Base-by-base conservation (phyloP, 2,797 vertebrate species). In the Arnoldichthys spilopterus region DNA sequence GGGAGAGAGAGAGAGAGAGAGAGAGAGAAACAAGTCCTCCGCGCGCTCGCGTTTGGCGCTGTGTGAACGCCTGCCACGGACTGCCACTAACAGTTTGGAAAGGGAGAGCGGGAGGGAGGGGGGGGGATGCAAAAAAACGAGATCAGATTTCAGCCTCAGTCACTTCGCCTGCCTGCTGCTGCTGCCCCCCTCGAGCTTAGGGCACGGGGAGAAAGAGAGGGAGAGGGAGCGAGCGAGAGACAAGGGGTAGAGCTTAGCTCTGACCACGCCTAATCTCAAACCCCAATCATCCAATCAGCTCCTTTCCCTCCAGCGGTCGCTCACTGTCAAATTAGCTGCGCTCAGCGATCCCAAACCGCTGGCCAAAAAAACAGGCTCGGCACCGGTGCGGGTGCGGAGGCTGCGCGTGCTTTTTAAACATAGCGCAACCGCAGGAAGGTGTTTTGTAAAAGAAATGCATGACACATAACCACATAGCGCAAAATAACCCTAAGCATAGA, bases 71-170 rank as follows among this genome's bases (percentile, higher is more conserved):
- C 84, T 85, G 85, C 85, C 74, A 49, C 56, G 61, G 83, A 66
- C 74, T 85, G 77, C 69, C 80, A 77, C 78, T 85, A 82, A 78
- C 81, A 78, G 64, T 85, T 80, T 74, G 24, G 79, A 82, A 79
- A 71, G 49, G 66, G 54, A 40, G 71, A 37, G 74, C 80, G 69
- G 70, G 61, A 82, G 78, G 54, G 72, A 32, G 63, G 16, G 49
- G 24, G 20, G 40, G 26, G 7, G 8, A 37, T 8, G 13, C 1
- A 34, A 84, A 85, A 82, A 81, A 77, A 74, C 77, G 76, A 74
- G 85, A 89, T 89, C 89, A 64, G 85, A 86, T 90, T 89, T 89
- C 89, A 89, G 85, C 77, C 87, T 74, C 81, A 66, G 82, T 79
- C 87, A 85, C 81, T 37, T 37, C 61, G 61, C 32, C 32, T 63